Evolutionary conservation across 2,888 invertebrate genomes (phyloP), one percentile per base, ranked within the genome.

Genomic region (Bedellia somnulentella): DNA sequence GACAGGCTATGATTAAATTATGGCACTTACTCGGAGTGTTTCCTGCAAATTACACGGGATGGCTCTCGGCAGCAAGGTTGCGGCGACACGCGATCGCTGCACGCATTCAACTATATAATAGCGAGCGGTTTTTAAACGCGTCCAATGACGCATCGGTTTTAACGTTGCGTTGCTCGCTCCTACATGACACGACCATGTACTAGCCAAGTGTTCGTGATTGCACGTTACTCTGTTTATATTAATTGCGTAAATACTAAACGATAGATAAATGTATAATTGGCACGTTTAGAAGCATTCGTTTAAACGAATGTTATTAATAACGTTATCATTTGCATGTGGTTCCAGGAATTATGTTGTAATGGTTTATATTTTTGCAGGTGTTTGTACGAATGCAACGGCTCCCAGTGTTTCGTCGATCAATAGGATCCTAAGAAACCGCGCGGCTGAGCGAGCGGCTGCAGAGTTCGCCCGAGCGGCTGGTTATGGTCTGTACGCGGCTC

Each of bases 381-480:
- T 97, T 5, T 98, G 97, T 63, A 93, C 92, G 23, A 93, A 93
- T 57, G 89, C 89, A 29, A 94, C 94, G 12, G 94, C 97, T 1
- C 98, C 98, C 0, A 95, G 94, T 29, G 96, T 97, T 3, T 94
- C 94, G 49, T 95, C 95, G 42, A 97, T 97, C 61, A 97, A 96
- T 70, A 83, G 98, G 46, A 98, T 98, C 52, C 78, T 98, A 31
- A 78, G 98, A 38, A 97, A 97, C 58, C 82, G 97, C 8, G 97
- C 97, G 0, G 96, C 97, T 0, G 97, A 98, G 59, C 77, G 96
- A 4, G 96, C 96, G 0, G 96, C 96, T 0, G 93, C 94, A 0
- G 96, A 97, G 64, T 93, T 97, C 46, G 94, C 95, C 0, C 78
- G 93, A 10, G 93, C 92, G 0, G 92, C 93, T 0, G 93, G 92